phyloP scores from a whole-genome alignment of 1,140 invertebrate species.

The Trichoplusia ni region DNA sequence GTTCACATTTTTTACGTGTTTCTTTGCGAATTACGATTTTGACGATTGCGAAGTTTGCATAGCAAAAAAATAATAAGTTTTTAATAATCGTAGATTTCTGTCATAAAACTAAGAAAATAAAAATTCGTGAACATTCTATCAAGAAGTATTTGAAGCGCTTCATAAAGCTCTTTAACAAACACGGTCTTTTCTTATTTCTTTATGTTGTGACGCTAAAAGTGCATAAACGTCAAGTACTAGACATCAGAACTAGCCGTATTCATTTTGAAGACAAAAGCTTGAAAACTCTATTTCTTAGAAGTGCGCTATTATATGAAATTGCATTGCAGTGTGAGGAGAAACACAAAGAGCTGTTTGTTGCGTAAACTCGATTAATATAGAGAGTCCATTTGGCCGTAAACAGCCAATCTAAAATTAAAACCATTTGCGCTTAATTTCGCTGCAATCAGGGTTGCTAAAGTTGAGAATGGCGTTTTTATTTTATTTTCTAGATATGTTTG shows the following conservation, averaged over 20 bases:
- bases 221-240: constrained; percentile 8
- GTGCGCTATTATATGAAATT: constrained; percentile 1
- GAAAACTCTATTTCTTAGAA: constrained; percentile 11
- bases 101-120: too few species aligned
- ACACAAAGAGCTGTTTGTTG: constrained; percentile 33
- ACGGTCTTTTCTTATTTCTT: too few species aligned
- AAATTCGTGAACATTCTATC: too few species aligned
- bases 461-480: background rate
- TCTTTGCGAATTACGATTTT: too few species aligned
- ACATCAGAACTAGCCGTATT: background rate
- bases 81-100: too few species aligned
- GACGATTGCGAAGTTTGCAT: too few species aligned
- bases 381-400: constrained; percentile 40
- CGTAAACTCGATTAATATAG: constrained; percentile 48
- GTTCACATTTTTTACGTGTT: too few species aligned
- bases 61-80: too few species aligned
- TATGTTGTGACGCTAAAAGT: too few species aligned
- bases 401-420: constrained; percentile 53
- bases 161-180: too few species aligned
- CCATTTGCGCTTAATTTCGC: constrained; percentile 37
- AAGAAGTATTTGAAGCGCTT: too few species aligned
- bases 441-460: background rate
- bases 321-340: constrained; percentile 1
- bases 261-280: constrained; percentile 7
- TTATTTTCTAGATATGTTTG: background rate